Evolutionary conservation across 2,113 vertebrate genomes (phyloP), one percentile per base, ranked within the genome.

Genomic region (Phylloscopus trochiloides): DNA sequence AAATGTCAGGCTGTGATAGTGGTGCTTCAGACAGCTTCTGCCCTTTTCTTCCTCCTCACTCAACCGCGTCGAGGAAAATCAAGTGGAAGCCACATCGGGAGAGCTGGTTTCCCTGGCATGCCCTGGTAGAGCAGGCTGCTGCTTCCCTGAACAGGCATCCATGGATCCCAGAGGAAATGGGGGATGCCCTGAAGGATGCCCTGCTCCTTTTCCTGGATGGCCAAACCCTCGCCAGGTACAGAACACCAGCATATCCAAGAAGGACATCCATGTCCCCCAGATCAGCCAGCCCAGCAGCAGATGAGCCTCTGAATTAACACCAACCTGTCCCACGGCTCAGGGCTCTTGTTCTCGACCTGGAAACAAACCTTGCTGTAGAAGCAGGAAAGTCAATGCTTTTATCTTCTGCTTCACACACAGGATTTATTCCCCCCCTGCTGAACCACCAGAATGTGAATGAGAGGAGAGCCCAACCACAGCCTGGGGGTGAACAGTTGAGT

Each of bases 41-140:
- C 84, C 84, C 87, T 94, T 91, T 94, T 92, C 94, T 83, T 88
- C 66, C 78, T 90, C 78, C 82, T 75, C 94, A 28, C 36, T 96
- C 93, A 82, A 70, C 62, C 8, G 9, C 0, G 0, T 38, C 12
- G 25, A 80, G 80, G 61, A 96, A 87, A 89, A 92, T 94, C 61
- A 34, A 89, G 76, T 6, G 36, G 85, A 84, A 92, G 36, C 17
- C 34, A 10, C 0, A 2, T 22, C 6, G 42, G 89, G 66, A 74
- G 54, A 57, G 62, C 40, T 52, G 62, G 52, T 65, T 91, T 70
- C 80, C 63, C 80, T 6, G 51, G 36, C 1, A 2, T 10, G 83
- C 18, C 67, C 31, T 26, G 63, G 36, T 54, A 91, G 85, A 80
- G n/a, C 7, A 50, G 3, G 11, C 22, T 70, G 58, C 43, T 4